phyloP scores from a whole-genome alignment of 2,797 vertebrate genomes.

The Trachops cirrhosus region DNA sequence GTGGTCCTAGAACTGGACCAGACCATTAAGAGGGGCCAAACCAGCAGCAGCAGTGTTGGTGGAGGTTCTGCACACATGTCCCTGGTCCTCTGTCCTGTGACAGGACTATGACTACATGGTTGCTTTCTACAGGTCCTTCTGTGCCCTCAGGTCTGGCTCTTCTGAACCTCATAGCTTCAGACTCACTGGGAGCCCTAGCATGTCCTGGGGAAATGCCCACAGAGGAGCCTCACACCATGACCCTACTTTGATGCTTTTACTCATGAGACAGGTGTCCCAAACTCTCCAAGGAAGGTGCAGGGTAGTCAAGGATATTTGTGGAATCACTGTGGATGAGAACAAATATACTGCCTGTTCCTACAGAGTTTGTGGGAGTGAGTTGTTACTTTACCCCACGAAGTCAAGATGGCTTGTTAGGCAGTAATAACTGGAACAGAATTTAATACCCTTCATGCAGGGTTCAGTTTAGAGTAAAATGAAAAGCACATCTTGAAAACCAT shows the following conservation, averaged over 20 bases:
- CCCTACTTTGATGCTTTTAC: fast-evolving
- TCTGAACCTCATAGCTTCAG: background rate
- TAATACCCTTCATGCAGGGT: background rate
- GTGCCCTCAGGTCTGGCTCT: too few relatives aligned
- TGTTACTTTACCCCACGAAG: background rate
- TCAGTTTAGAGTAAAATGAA: background rate
- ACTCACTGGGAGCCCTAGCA: background rate
- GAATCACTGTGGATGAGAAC: background rate
- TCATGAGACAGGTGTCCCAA: too few relatives aligned
- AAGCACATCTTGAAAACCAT: background rate
- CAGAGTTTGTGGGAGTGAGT: fast-evolving
- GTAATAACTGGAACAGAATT: background rate
- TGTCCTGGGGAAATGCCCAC: fast-evolving
- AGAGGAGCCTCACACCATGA: background rate
- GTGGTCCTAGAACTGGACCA: fast-evolving
- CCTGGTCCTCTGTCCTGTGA: too few relatives aligned
- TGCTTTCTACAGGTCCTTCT: background rate
- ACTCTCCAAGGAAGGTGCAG: background rate
- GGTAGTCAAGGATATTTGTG: background rate
- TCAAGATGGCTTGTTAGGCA: background rate
- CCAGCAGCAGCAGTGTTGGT: background rate
- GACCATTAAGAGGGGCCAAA: background rate
- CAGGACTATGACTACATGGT: too few relatives aligned
- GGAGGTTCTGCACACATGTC: fast-evolving
- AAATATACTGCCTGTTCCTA: background rate